These are phyloP conservation scores for Apotomis betuletana DNA, from an alignment of 2,888 invertebrate species.

Conservation along the genomic window DNA sequence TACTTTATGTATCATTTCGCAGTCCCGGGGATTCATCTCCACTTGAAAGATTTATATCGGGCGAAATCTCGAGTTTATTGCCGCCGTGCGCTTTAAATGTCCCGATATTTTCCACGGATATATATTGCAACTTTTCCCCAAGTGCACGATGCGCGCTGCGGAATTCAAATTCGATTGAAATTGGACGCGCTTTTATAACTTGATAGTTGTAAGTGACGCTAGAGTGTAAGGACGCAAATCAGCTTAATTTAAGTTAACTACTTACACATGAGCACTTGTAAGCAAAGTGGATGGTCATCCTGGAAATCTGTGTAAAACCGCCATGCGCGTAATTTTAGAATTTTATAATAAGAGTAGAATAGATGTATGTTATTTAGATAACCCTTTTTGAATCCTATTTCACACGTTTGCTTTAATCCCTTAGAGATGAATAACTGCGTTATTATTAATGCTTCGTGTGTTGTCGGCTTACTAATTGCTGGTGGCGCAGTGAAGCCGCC, in stretches of 20 bases:
- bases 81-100: conserved; percentile 62
- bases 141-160: conserved; percentile 29
- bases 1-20: conserved; percentile 80
- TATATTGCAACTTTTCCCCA: conserved; percentile 40
- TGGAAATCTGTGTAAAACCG: too few species aligned
- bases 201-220: background rate
- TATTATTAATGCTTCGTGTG: conserved; percentile 15
- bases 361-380: conserved; percentile 18
- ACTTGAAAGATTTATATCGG: conserved; percentile 79
- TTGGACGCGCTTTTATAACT: background rate
- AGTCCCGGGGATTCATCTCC: conserved; percentile 75
- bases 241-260: too few species aligned
- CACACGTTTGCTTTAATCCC: background rate
- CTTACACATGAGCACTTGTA: too few species aligned
- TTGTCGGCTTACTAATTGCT: conserved; percentile 26
- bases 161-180: conserved; percentile 24
- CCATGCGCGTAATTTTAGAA: too few species aligned
- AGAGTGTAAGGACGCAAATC: too few species aligned
- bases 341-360: too few species aligned
- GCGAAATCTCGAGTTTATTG: conserved; percentile 73
- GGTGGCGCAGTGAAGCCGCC: conserved; percentile 23
- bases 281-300: too few species aligned
- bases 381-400: conserved; percentile 21
- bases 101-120: conserved; percentile 49
- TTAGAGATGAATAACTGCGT: conserved; percentile 2